Conservation (phyloP, 2,888 invertebrate genomes). For the Ferdinandea cuprea region DNA sequence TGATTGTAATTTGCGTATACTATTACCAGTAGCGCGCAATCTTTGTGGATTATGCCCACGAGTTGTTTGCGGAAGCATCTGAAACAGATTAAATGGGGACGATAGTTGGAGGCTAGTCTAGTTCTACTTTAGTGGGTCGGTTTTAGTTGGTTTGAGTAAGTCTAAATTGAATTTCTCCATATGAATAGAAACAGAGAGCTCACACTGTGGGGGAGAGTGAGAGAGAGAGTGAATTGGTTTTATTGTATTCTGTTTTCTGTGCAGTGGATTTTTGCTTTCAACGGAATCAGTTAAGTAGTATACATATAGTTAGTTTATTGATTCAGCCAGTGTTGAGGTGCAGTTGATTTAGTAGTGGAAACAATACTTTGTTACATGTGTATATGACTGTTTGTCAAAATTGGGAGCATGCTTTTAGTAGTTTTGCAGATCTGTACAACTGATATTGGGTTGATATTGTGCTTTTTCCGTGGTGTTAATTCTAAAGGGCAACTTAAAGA, state of each 20-base stretch:
- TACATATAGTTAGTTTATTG: background rate
- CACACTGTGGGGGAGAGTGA: background rate
- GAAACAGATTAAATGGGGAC: background rate
- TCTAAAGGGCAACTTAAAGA: no score
- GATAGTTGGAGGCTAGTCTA: no score
- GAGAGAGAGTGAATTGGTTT: background rate
- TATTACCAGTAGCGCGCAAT: slow-evolving; percentile 7
- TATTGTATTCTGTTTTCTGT: background rate
- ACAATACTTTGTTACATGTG: no score
- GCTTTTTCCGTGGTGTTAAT: no score
- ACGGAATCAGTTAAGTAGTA: background rate
- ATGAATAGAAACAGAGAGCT: background rate
- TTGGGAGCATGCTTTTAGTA: no score
- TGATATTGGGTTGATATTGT: no score
- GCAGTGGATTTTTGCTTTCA: background rate
- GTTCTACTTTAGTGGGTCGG: background rate
- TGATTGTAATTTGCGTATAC: slow-evolving; percentile 22
- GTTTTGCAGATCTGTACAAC: no score
- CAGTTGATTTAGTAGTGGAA: background rate
- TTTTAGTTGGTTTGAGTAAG: background rate
- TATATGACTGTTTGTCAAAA: no score
- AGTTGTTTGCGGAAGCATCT: background rate
- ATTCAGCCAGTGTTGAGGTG: background rate
- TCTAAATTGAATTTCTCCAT: background rate
- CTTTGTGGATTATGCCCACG: no score